Evolutionary conservation across 2,113 vertebrate genomes (phyloP).

Genomic region (Oceanodroma tethys): DNA sequence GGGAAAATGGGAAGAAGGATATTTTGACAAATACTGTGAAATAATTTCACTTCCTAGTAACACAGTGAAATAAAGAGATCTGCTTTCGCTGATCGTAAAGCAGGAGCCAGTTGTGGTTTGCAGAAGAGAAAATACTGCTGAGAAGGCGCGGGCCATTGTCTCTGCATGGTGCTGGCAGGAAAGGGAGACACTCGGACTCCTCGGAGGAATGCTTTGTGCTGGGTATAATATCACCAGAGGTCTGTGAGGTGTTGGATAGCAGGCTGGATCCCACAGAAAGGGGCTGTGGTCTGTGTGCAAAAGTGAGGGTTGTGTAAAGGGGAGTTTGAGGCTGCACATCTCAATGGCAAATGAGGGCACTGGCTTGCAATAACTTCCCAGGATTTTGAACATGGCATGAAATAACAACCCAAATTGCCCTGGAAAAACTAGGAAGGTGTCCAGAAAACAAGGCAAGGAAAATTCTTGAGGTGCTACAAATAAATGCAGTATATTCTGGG

Average conservation of each 20-base stretch:
- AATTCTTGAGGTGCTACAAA: background rate
- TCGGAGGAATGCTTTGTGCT: background rate
- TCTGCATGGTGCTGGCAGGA: background rate
- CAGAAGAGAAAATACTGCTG: background rate
- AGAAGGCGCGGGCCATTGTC: background rate
- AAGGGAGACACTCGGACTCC: background rate
- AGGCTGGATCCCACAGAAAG: background rate
- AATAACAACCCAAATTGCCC: background rate
- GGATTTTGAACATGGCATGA: background rate
- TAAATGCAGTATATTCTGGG: background rate
- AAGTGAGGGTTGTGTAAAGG: background rate
- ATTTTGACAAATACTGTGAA: background rate
- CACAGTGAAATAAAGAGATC: background rate
- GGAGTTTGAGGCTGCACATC: background rate
- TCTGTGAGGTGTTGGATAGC: background rate
- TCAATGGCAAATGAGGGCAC: background rate
- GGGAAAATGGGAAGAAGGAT: background rate
- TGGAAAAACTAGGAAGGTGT: background rate
- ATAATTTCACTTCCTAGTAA: background rate
- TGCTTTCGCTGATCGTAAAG: background rate
- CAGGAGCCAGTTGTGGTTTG: background rate
- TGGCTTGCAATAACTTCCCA: background rate
- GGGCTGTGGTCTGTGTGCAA: background rate
- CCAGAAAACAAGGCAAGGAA: background rate
- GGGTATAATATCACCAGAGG: background rate